phyloP scores from a whole-genome alignment of 2,888 invertebrate species.

The Synanthedon tipuliformis region DNA sequence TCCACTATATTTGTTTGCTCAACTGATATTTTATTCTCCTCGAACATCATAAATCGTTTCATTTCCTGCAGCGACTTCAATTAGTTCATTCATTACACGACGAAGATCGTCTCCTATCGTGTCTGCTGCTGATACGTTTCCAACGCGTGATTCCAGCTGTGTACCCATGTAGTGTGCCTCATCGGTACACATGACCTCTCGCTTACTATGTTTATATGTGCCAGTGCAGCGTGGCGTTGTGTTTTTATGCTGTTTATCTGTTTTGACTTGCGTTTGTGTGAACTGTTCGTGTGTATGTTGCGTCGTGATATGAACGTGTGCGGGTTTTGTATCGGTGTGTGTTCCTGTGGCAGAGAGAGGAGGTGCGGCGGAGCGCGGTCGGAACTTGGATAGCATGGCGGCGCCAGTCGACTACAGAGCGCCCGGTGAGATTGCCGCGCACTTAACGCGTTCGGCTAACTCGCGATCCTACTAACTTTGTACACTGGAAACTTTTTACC shows the following conservation, averaged over 20 bases:
- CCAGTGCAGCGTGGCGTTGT: conserved; percentile 52
- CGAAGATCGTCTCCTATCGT: conserved; percentile 26
- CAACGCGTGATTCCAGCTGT: conserved; percentile 8
- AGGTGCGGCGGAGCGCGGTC: conserved; percentile 14
- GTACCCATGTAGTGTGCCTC: conserved; percentile 19
- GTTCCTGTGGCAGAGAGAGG: conserved; percentile 42
- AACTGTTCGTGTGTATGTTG: conserved; percentile 19
- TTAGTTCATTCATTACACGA: conserved; percentile 32
- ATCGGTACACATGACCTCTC: conserved; percentile 17
- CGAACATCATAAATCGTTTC: conserved; percentile 13
- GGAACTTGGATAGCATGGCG: conserved; percentile 26
- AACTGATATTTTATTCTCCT: conserved; percentile 6
- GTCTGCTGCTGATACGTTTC: conserved; percentile 30
- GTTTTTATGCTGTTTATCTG: conserved; percentile 64
- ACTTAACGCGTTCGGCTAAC: conserved; percentile 40
- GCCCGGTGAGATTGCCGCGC: conserved; percentile 51
- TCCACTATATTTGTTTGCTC: not conserved
- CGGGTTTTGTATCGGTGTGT: conserved; percentile 31
- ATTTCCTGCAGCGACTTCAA: conserved; percentile 16
- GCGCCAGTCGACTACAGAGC: conserved; percentile 58
- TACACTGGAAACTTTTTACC: conserved; percentile 67
- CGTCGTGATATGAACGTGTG: conserved; percentile 17
- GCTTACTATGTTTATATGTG: conserved; percentile 37
- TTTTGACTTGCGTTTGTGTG: conserved; percentile 24
- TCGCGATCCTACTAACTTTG: conserved; percentile 63